Base-by-base conservation (phyloP, 2,113 vertebrate species). In the Empidonax traillii region DNA sequence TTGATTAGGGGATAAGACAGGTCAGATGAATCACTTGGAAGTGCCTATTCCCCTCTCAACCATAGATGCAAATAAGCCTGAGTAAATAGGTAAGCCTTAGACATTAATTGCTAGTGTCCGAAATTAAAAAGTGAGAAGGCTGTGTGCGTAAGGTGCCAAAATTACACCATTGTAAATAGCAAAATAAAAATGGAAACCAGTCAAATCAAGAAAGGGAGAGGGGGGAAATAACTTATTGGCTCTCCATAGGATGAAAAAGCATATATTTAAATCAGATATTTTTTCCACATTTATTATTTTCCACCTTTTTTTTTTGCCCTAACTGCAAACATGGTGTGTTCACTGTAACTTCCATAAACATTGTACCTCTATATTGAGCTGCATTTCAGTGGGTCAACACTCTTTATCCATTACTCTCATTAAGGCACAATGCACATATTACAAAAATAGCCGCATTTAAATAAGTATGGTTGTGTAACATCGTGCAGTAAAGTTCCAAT, bases 401-500 rank as follows among this genome's bases (percentile, higher is more conserved):
- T 82, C 67, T 61, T 65, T n/a, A 90, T 80, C 81, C 65, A n/a
- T 30, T 30, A 82, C 44, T 35, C 61, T 37, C 39, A 85, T 74
- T 46, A 94, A 91, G 46, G 51, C 56, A 82, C 49, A 69, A 43
- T 12, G 66, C 27, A 14, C 27, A 14, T 30, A 67, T n/a, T 39
- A 93, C 73, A 91, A 88, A 93, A 96, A 89, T 28, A 94, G 82
- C 35, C 63, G 33, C 46, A 59, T 83, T 95, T 89, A 87, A 96
- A 92, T 75, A 91, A 87, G 63, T 56, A 78, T 2, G 0, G 71
- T 86, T 96, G 91, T 31, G 87, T 86, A 90, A 94, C 76, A 68
- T 53, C 28, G 41, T n/a, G 81, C 61, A 67, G 82, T 59, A 43
- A 68, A 84, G 72, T 73, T 89, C 85, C 67, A 87, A 71, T 73